Evolutionary conservation across 1,140 invertebrate genomes (phyloP), one percentile per base, ranked within the genome.

Genomic region (Bombyx mori): DNA sequence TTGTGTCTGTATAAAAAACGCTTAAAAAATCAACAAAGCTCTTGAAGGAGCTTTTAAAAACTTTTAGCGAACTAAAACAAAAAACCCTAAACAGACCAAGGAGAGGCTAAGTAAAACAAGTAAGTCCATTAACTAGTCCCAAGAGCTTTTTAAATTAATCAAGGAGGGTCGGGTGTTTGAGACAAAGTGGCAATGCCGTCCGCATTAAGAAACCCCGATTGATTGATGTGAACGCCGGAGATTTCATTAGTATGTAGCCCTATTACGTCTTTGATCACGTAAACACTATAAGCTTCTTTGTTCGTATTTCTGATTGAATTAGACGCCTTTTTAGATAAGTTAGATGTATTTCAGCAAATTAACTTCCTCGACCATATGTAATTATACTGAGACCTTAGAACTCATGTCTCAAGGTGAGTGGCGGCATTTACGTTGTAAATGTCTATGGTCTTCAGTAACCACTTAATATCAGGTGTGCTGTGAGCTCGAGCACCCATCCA

Each of bases 231-330:
- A 44, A 26, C 52, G 42, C 45, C 50, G 48, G 53, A 56, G 58
- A 62, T 68, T 61, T 65, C 63, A 66, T 69, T 69, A 66, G 50
- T 55, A 47, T 55, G 61, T 48, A 53, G 52, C 51, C 60, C 52
- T 54, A 63, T 68, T 62, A 62, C 43, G 45, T 46, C 59, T 58
- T 55, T 61, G 63, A 60, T 65, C 66, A 54, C 44, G 54, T 57
- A 63, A 65, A 62, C 61, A 52, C 46, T 56, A 46, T 59, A 54
- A 59, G 59, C 22, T 45, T 44, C 48, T 52, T 59, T 57, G 50
- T 51, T 51, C 26, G 26, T 51, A 7, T 10, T 7, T 49, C 48
- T 9, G n/a, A 47, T 47, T 2, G 45, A 47, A 10, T 18, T 49
- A 18, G 48, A 50, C n/a, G n/a, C 7, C 48, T 50, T 26, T 35